phyloP scores from a whole-genome alignment of 2,888 invertebrate species.

The Hypsopygia costalis region DNA sequence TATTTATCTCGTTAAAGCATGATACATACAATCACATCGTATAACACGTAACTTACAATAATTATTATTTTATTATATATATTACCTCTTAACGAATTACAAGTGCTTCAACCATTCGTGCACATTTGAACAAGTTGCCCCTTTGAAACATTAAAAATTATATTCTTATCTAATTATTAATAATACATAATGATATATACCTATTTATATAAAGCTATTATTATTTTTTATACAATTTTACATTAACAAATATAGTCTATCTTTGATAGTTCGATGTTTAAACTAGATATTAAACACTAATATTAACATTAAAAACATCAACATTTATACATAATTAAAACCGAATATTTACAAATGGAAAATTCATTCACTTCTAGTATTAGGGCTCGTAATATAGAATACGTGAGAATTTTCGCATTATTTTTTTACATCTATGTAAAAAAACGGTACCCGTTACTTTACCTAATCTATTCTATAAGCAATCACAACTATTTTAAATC shows the following conservation, averaged over 20 bases:
- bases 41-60: constrained; percentile 15
- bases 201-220: constrained; percentile 4
- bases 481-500: constrained; percentile 11
- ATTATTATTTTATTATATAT: constrained; percentile 5
- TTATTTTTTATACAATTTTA: constrained; percentile 6
- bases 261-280: constrained; percentile 29
- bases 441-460: background rate
- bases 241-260: constrained; percentile 7
- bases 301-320: constrained; percentile 19
- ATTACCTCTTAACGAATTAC: no score
- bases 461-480: constrained; percentile 2
- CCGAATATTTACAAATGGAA: constrained; percentile 13
- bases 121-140: no score
- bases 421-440: constrained; percentile 10
- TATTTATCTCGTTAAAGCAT: constrained; percentile 26
- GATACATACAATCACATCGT: constrained; percentile 23
- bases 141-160: no score
- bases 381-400: constrained; percentile 50
- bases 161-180: constrained; percentile 5
- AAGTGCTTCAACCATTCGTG: no score
- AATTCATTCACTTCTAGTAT: constrained; percentile 33
- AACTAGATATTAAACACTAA: constrained; percentile 21
- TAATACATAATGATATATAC: background rate
- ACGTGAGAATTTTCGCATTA: constrained; percentile 23
- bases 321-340: constrained; percentile 9